phyloP scores from a whole-genome alignment of 2,888 invertebrate species.

The Dysmachus trigonus region DNA sequence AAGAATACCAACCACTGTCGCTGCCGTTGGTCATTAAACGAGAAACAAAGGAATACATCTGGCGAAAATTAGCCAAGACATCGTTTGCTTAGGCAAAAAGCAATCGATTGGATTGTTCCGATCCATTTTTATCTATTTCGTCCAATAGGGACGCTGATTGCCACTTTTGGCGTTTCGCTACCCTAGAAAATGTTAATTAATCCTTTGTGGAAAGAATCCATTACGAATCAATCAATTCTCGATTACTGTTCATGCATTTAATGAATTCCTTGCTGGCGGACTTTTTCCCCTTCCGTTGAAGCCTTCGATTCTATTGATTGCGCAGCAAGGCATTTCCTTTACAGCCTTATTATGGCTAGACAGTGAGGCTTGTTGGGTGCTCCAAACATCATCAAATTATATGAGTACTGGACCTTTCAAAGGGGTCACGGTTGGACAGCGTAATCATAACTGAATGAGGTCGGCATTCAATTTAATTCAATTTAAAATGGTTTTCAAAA shows the following conservation, averaged over 20 bases:
- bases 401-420: not conserved
- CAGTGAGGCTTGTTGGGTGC: not conserved
- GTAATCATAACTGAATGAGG: not conserved
- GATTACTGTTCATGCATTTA: constrained; percentile 48
- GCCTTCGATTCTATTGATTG: not conserved
- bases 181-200: constrained; percentile 47
- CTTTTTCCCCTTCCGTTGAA: constrained; percentile 6
- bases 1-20: not conserved
- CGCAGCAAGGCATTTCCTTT: not conserved
- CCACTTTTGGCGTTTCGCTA: constrained; percentile 37
- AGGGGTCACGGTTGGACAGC: not conserved
- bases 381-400: not conserved
- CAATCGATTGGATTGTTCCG: not conserved
- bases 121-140: not conserved
- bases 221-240: constrained; percentile 50
- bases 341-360: not conserved
- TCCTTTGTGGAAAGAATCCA: constrained; percentile 48
- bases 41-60: not conserved
- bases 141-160: not conserved
- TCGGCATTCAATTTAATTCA: not conserved
- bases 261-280: constrained; percentile 45
- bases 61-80: not conserved
- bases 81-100: not conserved
- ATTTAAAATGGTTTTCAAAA: not conserved
- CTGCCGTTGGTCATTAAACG: not conserved